Conservation (phyloP, 2,797 vertebrate genomes). For the Ctenosaura bakeri region DNA sequence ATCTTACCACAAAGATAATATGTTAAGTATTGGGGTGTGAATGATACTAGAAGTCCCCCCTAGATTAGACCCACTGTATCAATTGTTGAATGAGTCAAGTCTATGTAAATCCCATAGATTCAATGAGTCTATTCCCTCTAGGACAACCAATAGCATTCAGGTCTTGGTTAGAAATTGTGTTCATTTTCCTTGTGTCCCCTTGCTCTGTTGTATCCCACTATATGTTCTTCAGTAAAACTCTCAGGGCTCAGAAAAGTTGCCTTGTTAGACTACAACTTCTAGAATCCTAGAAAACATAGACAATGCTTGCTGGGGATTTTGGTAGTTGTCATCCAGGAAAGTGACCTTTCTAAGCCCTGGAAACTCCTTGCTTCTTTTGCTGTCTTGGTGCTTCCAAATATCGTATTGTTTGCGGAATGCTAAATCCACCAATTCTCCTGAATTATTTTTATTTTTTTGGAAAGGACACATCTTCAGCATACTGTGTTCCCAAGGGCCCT, state of each 20-base stretch:
- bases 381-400: neutral
- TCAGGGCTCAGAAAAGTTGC: too few relatives aligned
- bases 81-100: too few relatives aligned
- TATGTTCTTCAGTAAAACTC: neutral
- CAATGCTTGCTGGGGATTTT: too few relatives aligned
- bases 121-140: too few relatives aligned
- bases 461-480: neutral
- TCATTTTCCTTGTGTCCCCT: neutral
- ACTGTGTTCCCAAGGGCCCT: neutral
- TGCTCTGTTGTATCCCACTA: neutral
- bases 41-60: too few relatives aligned
- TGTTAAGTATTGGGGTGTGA: neutral
- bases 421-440: neutral
- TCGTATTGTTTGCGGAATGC: neutral
- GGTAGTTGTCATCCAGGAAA: too few relatives aligned
- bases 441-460: neutral
- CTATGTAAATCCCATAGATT: too few relatives aligned
- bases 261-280: too few relatives aligned
- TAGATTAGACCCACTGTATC: too few relatives aligned
- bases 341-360: too few relatives aligned
- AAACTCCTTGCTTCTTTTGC: neutral
- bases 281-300: too few relatives aligned
- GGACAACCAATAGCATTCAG: neutral
- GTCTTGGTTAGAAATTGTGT: neutral
- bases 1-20: neutral